Evolutionary conservation across 2,888 invertebrate species (phyloP).

Genomic region (Ashinkailepas kermadecensis): DNA sequence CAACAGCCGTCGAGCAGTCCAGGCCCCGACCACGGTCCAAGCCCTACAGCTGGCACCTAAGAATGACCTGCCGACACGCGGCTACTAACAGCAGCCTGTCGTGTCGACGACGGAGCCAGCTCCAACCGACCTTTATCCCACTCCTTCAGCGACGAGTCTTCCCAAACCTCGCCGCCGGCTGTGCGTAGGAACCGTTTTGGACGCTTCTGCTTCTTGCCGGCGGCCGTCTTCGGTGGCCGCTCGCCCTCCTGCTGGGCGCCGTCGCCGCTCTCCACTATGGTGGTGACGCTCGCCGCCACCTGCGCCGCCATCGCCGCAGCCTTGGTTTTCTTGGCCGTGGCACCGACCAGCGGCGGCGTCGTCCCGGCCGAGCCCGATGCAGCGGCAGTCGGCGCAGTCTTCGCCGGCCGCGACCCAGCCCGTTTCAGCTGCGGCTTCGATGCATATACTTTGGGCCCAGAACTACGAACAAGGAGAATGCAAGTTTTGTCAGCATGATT

Average conservation of each 20-base stretch:
- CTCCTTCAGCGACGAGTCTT: constrained; percentile 83
- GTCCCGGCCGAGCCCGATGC: not conserved
- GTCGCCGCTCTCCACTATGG: not conserved
- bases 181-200: constrained; percentile 71
- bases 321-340: not conserved
- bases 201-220: constrained; percentile 44
- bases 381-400: not conserved
- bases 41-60: too few relatives aligned
- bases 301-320: not conserved
- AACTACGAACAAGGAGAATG: not conserved
- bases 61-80: too few relatives aligned
- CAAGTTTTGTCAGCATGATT: too few relatives aligned
- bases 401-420: not conserved
- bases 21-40: too few relatives aligned
- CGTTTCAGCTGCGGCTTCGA: constrained; percentile 10
- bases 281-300: not conserved
- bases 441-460: constrained; percentile 1
- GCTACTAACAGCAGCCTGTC: too few relatives aligned
- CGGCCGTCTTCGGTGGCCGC: not conserved
- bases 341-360: not conserved
- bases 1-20: too few relatives aligned
- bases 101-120: not conserved
- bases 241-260: not conserved
- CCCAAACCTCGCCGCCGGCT: constrained; percentile 94
- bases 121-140: constrained; percentile 74